Percentiles rank a stretch among this genome's conserved stretches.
These are phyloP conservation scores for Mimumesa dahlbomi DNA, from an alignment of 2,888 invertebrate species.

Conservation along the genomic window DNA sequence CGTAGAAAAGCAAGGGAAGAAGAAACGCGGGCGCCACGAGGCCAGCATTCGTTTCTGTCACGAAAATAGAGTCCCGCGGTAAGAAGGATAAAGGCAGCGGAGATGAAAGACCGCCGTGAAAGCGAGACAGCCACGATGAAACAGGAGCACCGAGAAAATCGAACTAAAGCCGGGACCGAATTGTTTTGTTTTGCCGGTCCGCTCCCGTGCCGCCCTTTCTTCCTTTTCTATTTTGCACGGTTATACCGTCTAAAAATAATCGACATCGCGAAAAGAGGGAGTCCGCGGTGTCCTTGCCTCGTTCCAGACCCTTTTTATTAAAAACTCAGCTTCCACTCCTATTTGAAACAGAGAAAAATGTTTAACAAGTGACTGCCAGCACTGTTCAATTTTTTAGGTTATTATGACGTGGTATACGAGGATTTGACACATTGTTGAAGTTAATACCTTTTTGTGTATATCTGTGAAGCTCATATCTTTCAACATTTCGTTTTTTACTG, in stretches of 20 bases:
- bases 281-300: neutral
- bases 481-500: too few relatives aligned
- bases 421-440: too few relatives aligned
- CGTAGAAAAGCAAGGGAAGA: constrained; percentile 5
- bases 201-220: neutral
- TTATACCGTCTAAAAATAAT: neutral
- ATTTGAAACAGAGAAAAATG: too few relatives aligned
- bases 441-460: too few relatives aligned
- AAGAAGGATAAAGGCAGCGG: constrained; percentile 15
- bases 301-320: neutral
- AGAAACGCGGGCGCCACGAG: constrained; percentile 12
- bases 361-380: too few relatives aligned
- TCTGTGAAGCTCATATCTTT: too few relatives aligned
- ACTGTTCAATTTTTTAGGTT: too few relatives aligned
- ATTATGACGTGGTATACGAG: too few relatives aligned
- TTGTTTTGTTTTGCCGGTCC: constrained; percentile 4
- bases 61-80: constrained; percentile 25
- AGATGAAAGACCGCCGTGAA: constrained; percentile 7
- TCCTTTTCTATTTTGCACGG: neutral
- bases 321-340: too few relatives aligned
- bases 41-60: constrained; percentile 22
- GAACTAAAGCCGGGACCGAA: constrained; percentile 12
- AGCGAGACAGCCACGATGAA: constrained; percentile 13
- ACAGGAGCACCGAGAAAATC: constrained; percentile 13
- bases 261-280: neutral